phyloP scores from a whole-genome alignment of 2,888 invertebrate species.

The Tholera decimalis region DNA sequence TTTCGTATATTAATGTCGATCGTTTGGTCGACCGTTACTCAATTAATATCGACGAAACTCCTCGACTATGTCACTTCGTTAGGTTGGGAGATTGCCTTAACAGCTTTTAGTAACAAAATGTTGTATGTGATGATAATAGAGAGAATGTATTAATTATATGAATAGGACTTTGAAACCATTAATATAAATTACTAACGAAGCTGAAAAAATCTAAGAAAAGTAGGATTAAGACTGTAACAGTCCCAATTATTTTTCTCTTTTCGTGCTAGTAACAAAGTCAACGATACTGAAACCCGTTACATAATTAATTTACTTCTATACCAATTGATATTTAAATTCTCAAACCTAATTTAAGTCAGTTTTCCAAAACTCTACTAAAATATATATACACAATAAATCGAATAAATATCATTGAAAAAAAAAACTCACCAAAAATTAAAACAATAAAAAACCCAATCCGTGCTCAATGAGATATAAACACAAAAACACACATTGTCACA shows the following conservation, averaged over 20 bases:
- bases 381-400: too few species aligned
- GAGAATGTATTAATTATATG: neutral
- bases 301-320: too few species aligned
- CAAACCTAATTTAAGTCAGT: neutral
- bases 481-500: conserved; percentile 66
- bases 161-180: neutral
- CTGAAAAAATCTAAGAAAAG: neutral
- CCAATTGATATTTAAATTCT: neutral
- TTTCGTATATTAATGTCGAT: conserved; percentile 31
- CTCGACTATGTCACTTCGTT: conserved; percentile 42
- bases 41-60: conserved; percentile 51
- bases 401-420: neutral
- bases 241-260: neutral
- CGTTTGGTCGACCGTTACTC: conserved; percentile 49
- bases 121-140: neutral
- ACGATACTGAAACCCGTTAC: neutral
- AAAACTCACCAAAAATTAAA: conserved; percentile 64
- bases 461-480: conserved; percentile 54
- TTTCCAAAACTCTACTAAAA: too few species aligned
- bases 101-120: conserved; percentile 25
- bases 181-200: neutral
- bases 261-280: neutral
- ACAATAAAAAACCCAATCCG: conserved; percentile 57
- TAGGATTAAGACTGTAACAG: too few species aligned
- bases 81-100: conserved; percentile 30